Conservation (phyloP, 1,140 invertebrate genomes). For the Drosophila bipectinata region DNA sequence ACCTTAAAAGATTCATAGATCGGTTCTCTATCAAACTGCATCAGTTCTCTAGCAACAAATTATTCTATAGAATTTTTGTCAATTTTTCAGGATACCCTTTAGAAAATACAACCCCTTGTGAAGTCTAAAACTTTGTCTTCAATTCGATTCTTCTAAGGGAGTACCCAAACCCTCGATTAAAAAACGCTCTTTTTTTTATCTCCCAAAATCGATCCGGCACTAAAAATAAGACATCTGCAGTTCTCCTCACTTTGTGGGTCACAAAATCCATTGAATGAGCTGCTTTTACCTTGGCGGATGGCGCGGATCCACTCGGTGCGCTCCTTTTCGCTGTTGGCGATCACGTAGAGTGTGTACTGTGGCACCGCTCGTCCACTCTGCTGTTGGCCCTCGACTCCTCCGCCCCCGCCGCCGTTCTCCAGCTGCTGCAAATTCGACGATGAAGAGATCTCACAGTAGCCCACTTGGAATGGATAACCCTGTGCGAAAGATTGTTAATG, state of each 20-base stretch:
- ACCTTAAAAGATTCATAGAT: too few relatives aligned
- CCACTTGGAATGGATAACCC: conserved; percentile 89
- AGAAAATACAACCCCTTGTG: too few relatives aligned
- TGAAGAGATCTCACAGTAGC: conserved; percentile 87
- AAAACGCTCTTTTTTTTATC: conserved; percentile 16
- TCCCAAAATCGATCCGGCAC: conserved; percentile 33
- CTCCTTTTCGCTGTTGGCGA: conserved; percentile 89
- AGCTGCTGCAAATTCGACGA: conserved; percentile 37
- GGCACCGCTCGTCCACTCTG: conserved; percentile 80
- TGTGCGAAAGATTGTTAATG: conserved; percentile 56
- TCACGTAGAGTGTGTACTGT: conserved; percentile 91
- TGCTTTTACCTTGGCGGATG: conserved; percentile 88
- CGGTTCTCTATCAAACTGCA: too few relatives aligned
- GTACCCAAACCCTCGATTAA: too few relatives aligned
- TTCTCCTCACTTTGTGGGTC: conserved; percentile 40
- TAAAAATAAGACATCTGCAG: conserved; percentile 22
- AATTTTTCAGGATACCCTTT: not conserved
- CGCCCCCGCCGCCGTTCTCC: conserved; percentile 20
- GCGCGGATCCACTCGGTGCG: conserved; percentile 91
- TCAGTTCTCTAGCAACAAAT: too few relatives aligned
- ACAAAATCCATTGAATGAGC: conserved; percentile 31
- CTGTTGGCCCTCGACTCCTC: conserved; percentile 67
- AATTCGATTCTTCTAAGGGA: too few relatives aligned
- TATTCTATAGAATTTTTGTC: too few relatives aligned
- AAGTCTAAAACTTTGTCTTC: too few relatives aligned